Conservation (phyloP, 2,113 vertebrate genomes). For the Nerophis lumbriciformis region DNA sequence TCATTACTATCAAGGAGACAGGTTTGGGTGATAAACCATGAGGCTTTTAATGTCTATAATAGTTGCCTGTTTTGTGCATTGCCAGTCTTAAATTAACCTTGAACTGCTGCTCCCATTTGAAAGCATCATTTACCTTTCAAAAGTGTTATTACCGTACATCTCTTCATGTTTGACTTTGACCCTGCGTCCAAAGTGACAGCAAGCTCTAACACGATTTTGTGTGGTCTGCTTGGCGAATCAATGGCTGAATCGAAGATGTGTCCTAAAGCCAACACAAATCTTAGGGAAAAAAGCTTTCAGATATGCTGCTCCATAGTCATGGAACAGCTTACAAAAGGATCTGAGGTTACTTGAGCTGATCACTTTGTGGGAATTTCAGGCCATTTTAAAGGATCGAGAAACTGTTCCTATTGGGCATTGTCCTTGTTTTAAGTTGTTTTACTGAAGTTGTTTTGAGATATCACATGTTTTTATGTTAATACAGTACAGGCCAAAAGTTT, state of each 20-base stretch:
- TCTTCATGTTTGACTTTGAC: constrained; percentile 13
- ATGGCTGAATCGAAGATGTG: background rate
- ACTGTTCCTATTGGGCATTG: no score
- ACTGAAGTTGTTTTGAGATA: no score
- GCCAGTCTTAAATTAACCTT: constrained; percentile 45
- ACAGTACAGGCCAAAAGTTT: no score
- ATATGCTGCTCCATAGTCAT: no score
- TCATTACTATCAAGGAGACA: constrained; percentile 27
- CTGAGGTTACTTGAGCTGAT: no score
- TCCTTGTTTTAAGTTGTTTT: no score
- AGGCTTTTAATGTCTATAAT: constrained; percentile 33
- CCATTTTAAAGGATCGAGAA: no score
- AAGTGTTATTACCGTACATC: constrained; percentile 20
- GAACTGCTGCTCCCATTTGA: constrained; percentile 31
- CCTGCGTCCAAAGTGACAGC: constrained; percentile 19
- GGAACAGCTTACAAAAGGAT: no score
- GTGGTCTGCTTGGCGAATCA: background rate
- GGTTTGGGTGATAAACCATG: constrained; percentile 35
- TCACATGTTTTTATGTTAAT: no score
- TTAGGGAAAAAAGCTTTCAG: no score
- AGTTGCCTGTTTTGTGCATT: constrained; percentile 28
- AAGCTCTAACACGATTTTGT: constrained; percentile 1
- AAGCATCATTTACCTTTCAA: constrained; percentile 13
- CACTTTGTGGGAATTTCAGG: no score
- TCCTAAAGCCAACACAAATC: no score